Percentiles rank a stretch among this genome's conserved stretches.
These are phyloP conservation scores for Heliconius congener DNA, from an alignment of 1,140 invertebrate species.

Conservation along the genomic window DNA sequence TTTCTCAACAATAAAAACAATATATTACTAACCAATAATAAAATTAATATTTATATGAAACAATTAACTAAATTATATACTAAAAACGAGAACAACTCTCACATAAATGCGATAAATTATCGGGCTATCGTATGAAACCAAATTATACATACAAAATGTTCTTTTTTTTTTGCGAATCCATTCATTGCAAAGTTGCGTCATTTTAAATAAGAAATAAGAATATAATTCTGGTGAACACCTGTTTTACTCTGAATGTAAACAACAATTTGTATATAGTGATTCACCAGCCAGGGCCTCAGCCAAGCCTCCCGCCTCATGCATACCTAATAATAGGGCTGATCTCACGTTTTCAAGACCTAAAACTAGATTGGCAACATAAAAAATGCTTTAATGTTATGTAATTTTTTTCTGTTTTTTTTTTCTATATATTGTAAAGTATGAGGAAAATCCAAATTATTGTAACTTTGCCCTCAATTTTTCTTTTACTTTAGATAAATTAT, in stretches of 20 bases:
- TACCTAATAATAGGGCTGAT: slow-evolving; percentile 29
- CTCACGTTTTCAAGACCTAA: slow-evolving; percentile 4
- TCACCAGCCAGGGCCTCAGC: slow-evolving; percentile 29
- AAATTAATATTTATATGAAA: not conserved
- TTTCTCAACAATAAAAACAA: too few relatives aligned
- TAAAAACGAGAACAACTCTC: not conserved
- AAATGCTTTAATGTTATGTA: not conserved
- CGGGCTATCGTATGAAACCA: not conserved
- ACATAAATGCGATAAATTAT: not conserved
- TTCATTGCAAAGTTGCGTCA: slow-evolving; percentile 16
- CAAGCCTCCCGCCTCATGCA: slow-evolving; percentile 35
- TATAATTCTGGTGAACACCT: slow-evolving; percentile 21
- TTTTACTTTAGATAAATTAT: too few relatives aligned
- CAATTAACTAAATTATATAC: not conserved
- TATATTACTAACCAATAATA: too few relatives aligned
- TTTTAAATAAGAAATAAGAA: slow-evolving; percentile 22
- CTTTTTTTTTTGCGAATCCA: slow-evolving; percentile 14
- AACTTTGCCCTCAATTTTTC: too few relatives aligned
- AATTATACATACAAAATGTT: not conserved
- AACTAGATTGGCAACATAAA: slow-evolving; percentile 16
- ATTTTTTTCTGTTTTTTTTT: too few relatives aligned
- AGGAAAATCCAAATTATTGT: too few relatives aligned
- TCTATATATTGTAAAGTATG: not conserved
- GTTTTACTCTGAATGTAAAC: slow-evolving; percentile 30
- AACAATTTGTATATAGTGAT: slow-evolving; percentile 27